Base-by-base conservation (phyloP, 2,113 vertebrate species). In the Tauraco erythrolophus region DNA sequence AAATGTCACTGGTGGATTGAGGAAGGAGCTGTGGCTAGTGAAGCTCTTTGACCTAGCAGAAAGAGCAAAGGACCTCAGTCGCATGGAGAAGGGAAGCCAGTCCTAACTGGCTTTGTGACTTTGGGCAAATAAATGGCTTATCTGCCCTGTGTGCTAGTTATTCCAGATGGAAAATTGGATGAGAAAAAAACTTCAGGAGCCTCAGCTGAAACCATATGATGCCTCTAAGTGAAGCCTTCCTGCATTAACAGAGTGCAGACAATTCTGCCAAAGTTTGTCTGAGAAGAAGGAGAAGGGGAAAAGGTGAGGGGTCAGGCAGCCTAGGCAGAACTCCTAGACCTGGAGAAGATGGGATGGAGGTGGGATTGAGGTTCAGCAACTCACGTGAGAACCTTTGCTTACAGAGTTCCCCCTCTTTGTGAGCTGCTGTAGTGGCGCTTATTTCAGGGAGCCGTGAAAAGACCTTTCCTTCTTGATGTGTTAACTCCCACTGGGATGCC, bases 301-400 rank as follows among this genome's bases (percentile, higher is more conserved):
- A 6, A 31, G 14, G 19, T 15, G 33, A 30, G 56, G 61, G 17
- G 6, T 12, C 41, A 14, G 58, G 37, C 58, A 39, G 33, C 35
- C 43, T 7, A 19, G 41, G 43, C 27, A 33, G 19, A 68, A 27
- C 66, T 30, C n/a, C 19, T 17, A 10, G 46, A 51, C 28, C 28
- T 71, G 37, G 48, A 46, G 41, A 58, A 33, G 41, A 19, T 0
- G 7, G 41, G 35, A 9, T 24, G 66, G 53, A 27, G 43, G 41
- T 43, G 18, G 41, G 41, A 43, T 14, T 43, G 41, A 43, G 41
- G 41, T 30, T 58, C 39, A n/a, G 60, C 17, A 58, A 14, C 39
- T 58, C 18, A 1, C 3, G 0, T 9, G 39, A 39, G 25, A 8
- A 2, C n/a, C 60, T 57, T 54, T 45, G 27, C 54, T 58, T 7